These are phyloP conservation scores for Gorilla gorilla DNA, from an alignment of 2,113 vertebrate genomes.

Conservation along the genomic window DNA sequence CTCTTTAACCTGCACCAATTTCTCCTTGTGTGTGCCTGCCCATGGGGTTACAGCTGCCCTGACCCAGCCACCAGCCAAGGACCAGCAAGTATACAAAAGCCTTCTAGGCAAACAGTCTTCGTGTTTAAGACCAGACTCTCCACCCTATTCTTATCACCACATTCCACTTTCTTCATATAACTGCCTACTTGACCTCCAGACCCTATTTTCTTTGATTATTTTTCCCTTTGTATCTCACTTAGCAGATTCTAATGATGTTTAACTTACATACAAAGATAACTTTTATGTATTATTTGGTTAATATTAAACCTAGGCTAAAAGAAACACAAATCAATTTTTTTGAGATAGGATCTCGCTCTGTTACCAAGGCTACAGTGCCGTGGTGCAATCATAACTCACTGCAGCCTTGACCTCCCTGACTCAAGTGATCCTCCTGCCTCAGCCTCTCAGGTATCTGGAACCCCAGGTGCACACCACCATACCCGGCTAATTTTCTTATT, in stretches of 20 bases:
- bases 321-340: too few species aligned
- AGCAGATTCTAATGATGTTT: neutral
- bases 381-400: too few species aligned
- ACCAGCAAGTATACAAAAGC: neutral
- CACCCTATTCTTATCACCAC: neutral
- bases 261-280: neutral
- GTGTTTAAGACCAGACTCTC: neutral
- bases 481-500: too few species aligned
- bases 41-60: neutral
- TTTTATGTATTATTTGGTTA: neutral
- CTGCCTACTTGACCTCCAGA: neutral
- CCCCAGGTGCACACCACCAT: too few species aligned
- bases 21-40: neutral
- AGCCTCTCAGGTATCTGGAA: too few species aligned
- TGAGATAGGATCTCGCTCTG: too few species aligned
- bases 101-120: neutral
- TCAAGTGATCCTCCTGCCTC: too few species aligned
- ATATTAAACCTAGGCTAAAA: neutral
- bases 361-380: too few species aligned
- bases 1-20: neutral
- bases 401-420: too few species aligned
- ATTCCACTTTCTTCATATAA: neutral
- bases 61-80: neutral
- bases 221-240: neutral
- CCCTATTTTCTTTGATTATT: neutral